A percentile compares a stretch with the other conserved stretches of the same genome.
Evolutionary conservation across 2,113 vertebrate genomes (phyloP).

Genomic region (Sarotherodon lohbergeri): DNA sequence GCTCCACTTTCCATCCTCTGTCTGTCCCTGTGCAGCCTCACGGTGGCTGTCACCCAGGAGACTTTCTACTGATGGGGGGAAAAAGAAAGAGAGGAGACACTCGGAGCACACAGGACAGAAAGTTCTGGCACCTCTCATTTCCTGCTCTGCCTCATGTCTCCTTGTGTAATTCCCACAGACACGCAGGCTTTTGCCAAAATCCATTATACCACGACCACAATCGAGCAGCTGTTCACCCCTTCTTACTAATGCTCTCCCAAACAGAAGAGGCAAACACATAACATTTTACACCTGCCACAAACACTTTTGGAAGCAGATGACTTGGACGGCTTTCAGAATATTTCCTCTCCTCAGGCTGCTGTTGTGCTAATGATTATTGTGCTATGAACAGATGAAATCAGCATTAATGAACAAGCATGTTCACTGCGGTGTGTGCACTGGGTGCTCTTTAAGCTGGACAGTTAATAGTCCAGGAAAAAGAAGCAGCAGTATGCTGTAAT

Average conservation of each 20-base stretch:
- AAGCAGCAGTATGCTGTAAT: background rate
- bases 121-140: background rate
- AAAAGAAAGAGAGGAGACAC: background rate
- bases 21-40: background rate
- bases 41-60: background rate
- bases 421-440: background rate
- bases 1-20: slow-evolving; percentile 3
- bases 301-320: background rate
- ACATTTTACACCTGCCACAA: background rate
- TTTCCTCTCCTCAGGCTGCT: background rate
- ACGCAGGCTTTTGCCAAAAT: background rate
- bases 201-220: background rate
- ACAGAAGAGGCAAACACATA: background rate
- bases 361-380: background rate
- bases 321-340: background rate
- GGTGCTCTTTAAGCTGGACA: background rate
- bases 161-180: background rate
- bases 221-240: background rate
- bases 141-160: background rate
- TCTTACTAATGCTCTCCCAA: background rate
- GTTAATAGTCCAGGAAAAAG: background rate
- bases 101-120: background rate
- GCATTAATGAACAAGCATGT: background rate
- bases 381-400: background rate
- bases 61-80: background rate